Evolutionary conservation across 2,113 vertebrate species (phyloP).

Genomic region (Cisticola juncidis): DNA sequence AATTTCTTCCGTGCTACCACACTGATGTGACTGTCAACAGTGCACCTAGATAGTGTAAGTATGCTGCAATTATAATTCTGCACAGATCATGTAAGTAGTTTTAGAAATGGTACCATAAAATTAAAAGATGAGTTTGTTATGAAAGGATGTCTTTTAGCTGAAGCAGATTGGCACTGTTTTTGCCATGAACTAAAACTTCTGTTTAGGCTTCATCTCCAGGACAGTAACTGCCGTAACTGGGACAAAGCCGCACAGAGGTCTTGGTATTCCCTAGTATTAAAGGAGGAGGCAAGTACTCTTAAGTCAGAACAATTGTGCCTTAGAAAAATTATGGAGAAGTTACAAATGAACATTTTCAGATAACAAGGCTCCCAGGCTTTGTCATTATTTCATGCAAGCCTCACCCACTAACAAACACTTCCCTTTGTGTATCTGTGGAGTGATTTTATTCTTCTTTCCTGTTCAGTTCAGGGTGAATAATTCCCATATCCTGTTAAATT

Average conservation of each 20-base stretch:
- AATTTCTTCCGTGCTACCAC: not conserved
- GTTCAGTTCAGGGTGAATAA: slow-evolving; percentile 11
- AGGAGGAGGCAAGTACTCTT: not conserved
- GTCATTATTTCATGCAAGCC: not conserved
- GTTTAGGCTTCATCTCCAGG: not conserved
- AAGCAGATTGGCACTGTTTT: not conserved
- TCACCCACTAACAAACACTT: not conserved
- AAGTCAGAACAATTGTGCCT: not conserved
- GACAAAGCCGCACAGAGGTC: not conserved
- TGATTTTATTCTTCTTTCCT: not conserved
- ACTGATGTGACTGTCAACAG: not conserved
- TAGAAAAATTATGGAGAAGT: not conserved
- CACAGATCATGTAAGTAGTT: not conserved
- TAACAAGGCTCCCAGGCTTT: not conserved
- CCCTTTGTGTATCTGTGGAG: not conserved
- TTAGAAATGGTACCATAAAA: not conserved
- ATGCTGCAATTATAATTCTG: not conserved
- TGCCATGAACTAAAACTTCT: not conserved
- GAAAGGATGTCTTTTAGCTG: not conserved
- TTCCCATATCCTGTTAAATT: slow-evolving; percentile 22
- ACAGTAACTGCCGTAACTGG: not conserved
- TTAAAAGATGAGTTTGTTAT: not conserved
- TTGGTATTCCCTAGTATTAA: not conserved
- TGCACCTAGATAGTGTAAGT: not conserved
- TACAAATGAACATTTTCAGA: not conserved